Percentiles rank a stretch among this genome's conserved stretches.
These are phyloP conservation scores for Callorhinus ursinus DNA, from an alignment of 2,113 vertebrate species.

Conservation along the genomic window DNA sequence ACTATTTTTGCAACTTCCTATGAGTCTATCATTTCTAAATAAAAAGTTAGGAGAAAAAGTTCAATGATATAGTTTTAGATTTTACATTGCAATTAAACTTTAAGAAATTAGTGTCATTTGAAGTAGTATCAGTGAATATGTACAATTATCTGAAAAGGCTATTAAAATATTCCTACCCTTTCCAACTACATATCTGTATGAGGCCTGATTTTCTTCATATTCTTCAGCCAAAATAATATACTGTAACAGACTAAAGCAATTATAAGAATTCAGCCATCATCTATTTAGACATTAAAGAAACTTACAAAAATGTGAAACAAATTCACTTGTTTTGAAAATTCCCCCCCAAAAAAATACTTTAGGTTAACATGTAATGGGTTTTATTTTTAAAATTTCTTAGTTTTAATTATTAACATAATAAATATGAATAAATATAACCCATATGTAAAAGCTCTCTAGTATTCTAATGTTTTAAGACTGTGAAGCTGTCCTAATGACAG, in stretches of 20 bases:
- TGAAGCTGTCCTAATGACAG: not conserved
- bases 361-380: not conserved
- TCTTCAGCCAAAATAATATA: not conserved
- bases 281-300: not conserved
- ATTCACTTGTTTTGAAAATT: not conserved
- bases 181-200: not conserved
- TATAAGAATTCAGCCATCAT: not conserved
- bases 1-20: not conserved
- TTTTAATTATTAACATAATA: not conserved
- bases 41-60: not conserved
- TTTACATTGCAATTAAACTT: not conserved
- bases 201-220: not conserved
- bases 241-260: not conserved
- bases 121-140: not conserved
- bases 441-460: not conserved
- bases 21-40: not conserved
- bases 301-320: not conserved
- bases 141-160: not conserved
- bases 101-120: not conserved
- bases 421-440: not conserved
- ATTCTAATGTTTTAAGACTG: not conserved
- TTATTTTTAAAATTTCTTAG: not conserved
- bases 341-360: no score
- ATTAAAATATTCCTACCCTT: not conserved
- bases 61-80: not conserved